Conservation (phyloP, 2,113 vertebrate species). For the Cygnus buccinator region DNA sequence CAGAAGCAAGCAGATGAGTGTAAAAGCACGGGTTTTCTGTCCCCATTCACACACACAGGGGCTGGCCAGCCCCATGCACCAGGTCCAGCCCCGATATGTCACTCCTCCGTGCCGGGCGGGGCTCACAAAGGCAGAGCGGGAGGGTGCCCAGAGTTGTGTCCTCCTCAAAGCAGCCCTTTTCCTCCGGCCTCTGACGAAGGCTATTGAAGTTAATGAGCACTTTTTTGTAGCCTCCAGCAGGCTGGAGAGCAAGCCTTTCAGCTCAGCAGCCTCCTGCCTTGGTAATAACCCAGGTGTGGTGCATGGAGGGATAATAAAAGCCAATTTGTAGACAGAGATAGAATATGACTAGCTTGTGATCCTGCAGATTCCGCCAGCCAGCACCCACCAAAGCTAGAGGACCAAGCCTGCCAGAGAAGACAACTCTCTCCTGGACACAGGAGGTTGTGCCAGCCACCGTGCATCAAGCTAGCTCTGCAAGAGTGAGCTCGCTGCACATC, state of each 20-base stretch:
- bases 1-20: accelerated
- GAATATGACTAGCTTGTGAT: neutral
- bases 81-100: neutral
- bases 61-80: accelerated
- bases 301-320: neutral
- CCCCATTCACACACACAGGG: neutral
- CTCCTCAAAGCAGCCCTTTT: neutral
- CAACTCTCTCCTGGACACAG: neutral
- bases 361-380: neutral
- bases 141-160: neutral
- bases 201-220: neutral
- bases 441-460: neutral
- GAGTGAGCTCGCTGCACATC: neutral
- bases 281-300: accelerated
- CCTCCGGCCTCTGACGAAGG: neutral
- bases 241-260: neutral
- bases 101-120: neutral
- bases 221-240: neutral
- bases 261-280: neutral
- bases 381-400: neutral
- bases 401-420: neutral
- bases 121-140: neutral
- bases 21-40: neutral
- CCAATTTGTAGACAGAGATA: neutral
- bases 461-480: neutral